Conservation (phyloP, 2,797 vertebrate species). For the Mallotus villosus region DNA sequence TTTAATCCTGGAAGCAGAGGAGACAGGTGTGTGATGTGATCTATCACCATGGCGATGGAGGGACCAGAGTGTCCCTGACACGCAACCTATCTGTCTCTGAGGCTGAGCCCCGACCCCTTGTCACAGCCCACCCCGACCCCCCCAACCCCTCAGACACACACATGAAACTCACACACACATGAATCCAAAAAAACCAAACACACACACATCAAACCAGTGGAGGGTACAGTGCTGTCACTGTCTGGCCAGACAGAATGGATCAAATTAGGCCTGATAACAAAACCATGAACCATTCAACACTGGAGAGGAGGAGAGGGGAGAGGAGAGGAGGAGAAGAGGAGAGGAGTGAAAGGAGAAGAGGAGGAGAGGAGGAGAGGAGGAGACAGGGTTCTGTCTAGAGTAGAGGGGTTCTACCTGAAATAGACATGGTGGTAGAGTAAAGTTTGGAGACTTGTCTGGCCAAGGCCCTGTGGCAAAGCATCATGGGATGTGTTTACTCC, state of each 20-base stretch:
- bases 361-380: too few relatives aligned
- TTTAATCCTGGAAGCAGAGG: slow-evolving; percentile 76
- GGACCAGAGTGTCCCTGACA: slow-evolving; percentile 78
- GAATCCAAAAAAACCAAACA: slow-evolving; percentile 36
- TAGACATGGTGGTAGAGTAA: neutral
- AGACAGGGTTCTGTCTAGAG: neutral
- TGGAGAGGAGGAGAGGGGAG: slow-evolving; percentile 28
- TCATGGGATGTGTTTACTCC: too few relatives aligned
- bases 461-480: too few relatives aligned
- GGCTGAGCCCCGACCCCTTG: slow-evolving; percentile 16
- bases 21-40: slow-evolving; percentile 77
- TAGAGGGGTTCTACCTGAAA: neutral
- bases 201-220: slow-evolving; percentile 70
- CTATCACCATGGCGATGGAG: slow-evolving; percentile 77
- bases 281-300: slow-evolving; percentile 79
- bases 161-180: slow-evolving; percentile 31
- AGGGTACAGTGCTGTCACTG: slow-evolving; percentile 72
- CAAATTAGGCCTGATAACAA: slow-evolving; percentile 82
- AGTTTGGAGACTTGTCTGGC: too few relatives aligned
- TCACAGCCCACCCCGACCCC: too few relatives aligned
- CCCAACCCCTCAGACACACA: slow-evolving; percentile 35
- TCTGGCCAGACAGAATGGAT: slow-evolving; percentile 74
- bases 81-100: slow-evolving; percentile 80
- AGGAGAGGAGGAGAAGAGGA: neutral
- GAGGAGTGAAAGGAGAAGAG: too few relatives aligned